phyloP scores from a whole-genome alignment of 2,113 vertebrate species.

The Condylura cristata region DNA sequence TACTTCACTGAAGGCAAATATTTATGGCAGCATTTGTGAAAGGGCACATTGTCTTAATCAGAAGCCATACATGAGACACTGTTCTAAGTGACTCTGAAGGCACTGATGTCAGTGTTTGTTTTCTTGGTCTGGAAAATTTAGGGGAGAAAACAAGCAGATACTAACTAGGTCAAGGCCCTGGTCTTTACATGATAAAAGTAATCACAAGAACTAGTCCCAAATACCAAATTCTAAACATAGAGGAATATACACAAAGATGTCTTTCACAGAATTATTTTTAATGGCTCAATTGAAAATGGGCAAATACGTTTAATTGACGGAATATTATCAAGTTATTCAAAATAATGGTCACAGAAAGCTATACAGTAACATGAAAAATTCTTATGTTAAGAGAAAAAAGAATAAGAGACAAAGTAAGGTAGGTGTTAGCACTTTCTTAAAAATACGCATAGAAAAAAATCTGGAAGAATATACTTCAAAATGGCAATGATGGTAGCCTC shows the following conservation, averaged over 20 bases:
- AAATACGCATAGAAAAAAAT: slow-evolving; percentile 24
- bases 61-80: slow-evolving; percentile 36
- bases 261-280: background rate
- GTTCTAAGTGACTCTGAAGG: slow-evolving; percentile 44
- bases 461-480: background rate
- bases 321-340: slow-evolving; percentile 33
- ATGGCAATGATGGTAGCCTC: background rate
- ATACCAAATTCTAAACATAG: slow-evolving; percentile 18
- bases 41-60: slow-evolving; percentile 71
- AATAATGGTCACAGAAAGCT: slow-evolving; percentile 5
- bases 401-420: background rate
- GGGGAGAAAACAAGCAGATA: slow-evolving; percentile 47
- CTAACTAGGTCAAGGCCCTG: background rate
- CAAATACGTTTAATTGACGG: slow-evolving; percentile 24
- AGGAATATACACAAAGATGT: slow-evolving; percentile 10
- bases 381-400: background rate
- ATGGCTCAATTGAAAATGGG: background rate
- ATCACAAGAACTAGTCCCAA: slow-evolving; percentile 1
- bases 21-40: slow-evolving; percentile 70
- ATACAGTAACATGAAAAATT: background rate
- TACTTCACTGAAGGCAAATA: slow-evolving; percentile 74
- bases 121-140: slow-evolving; percentile 33
- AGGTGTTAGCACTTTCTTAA: background rate
- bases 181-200: slow-evolving; percentile 35
- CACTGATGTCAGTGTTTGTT: slow-evolving; percentile 38